Conservation (phyloP, 2,888 invertebrate genomes). For the Leucozona laternaria region DNA sequence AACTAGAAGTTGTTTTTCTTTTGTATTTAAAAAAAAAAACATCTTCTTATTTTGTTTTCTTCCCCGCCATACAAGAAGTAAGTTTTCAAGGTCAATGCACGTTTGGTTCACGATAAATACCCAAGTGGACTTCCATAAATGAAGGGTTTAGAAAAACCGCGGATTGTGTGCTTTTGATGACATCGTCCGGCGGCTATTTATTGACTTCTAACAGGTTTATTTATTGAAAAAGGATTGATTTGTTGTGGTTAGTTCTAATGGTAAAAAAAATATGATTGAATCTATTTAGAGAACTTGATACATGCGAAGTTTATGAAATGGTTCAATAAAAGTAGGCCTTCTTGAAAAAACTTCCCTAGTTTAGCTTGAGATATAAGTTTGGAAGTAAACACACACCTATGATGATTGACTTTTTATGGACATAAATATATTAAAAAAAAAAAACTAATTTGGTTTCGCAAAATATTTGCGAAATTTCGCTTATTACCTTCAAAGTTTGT, state of each 20-base stretch:
- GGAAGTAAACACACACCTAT: not conserved
- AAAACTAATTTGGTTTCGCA: not conserved
- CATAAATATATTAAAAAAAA: not conserved
- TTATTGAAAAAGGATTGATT: slow-evolving; percentile 9
- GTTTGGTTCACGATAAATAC: slow-evolving; percentile 35
- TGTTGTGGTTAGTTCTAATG: slow-evolving; percentile 7
- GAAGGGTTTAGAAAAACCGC: slow-evolving; percentile 48
- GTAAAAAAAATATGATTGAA: not conserved
- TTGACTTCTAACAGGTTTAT: slow-evolving; percentile 30
- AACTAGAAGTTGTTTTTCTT: slow-evolving; percentile 43
- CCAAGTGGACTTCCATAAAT: slow-evolving; percentile 45
- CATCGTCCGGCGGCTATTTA: slow-evolving; percentile 3
- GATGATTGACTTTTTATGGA: not conserved
- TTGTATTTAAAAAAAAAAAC: not conserved
- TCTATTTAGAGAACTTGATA: not conserved
- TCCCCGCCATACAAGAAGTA: slow-evolving; percentile 35
- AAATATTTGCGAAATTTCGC: not conserved
- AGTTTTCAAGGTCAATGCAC: slow-evolving; percentile 73
- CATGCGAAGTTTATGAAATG: not conserved
- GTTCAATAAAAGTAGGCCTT: slow-evolving; percentile 2
- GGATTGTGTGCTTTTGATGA: slow-evolving; percentile 24
- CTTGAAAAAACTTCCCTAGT: not conserved
- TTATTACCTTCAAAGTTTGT: not conserved
- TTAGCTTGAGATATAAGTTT: not conserved
- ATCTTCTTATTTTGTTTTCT: slow-evolving; percentile 2